Base-by-base conservation (phyloP, 2,797 vertebrate species). In the Microchirus variegatus region DNA sequence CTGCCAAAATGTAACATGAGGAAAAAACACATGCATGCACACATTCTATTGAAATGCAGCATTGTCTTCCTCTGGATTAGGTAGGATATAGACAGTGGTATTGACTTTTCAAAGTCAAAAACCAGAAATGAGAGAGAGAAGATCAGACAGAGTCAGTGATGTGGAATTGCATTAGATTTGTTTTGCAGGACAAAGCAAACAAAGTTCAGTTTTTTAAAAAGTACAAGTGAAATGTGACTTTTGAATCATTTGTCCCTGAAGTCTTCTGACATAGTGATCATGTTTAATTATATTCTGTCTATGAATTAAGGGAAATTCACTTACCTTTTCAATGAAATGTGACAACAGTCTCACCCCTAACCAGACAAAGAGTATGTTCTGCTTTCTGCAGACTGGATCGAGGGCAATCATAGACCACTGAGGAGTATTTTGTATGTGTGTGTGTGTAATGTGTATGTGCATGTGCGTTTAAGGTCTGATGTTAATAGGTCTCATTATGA, bases 401-500 rank as follows among this genome's bases (percentile, higher is more conserved):
- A n/a, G 31, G 31, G 31, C 31, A 31, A 31, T 2, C 36, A 36
- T 38, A 10, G 35, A 13, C 17, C 40, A 9, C 5, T 46, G 49
- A 50, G 51, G 38, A 47, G 55, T 37, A 31, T 31, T 31, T 3
- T 6, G 43, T 59, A 45, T 68, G 17, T 41, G 18, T 65, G 17
- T 41, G 19, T 66, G 48, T 36, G 38, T 45, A 42, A n/a, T n/a
- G n/a, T n/a, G n/a, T n/a, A n/a, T 31, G 37, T 45, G 45, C 9
- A 12, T 57, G 62, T 74, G 56, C 22, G 16, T 75, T 56, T 67
- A 73, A 59, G 42, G 46, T 51, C 61, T 78, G 65, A 69, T 73
- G 67, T 84, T 86, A 86, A 83, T 73, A 73, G 70, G 72, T 69
- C 75, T 83, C 75, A 82, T 89, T 87, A 87, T 62, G 73, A 75